Percentiles rank a stretch among this genome's conserved stretches.
Evolutionary conservation across 2,113 vertebrate genomes (phyloP).

Genomic region (Sturnus vulgaris): DNA sequence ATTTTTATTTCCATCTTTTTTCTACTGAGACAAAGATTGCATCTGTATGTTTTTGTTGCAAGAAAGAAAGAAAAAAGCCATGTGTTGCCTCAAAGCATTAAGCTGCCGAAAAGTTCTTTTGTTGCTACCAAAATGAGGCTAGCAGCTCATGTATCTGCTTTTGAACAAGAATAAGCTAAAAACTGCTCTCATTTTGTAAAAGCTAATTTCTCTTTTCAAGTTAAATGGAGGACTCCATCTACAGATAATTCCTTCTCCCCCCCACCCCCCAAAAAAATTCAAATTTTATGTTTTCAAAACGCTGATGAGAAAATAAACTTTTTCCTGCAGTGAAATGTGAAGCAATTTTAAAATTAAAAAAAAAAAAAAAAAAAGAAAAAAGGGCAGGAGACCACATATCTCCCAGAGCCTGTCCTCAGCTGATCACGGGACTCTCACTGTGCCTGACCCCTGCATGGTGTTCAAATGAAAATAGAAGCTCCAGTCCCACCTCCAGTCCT

Average conservation of each 20-base stretch:
- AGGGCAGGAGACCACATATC: background rate
- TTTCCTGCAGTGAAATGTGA: background rate
- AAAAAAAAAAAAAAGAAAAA: background rate
- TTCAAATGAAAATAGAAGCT: constrained; percentile 53
- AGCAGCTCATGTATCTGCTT: constrained; percentile 34
- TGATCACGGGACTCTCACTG: constrained; percentile 35
- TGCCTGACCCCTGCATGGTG: constrained; percentile 5
- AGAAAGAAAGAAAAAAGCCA: constrained; percentile 44
- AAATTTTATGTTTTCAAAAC: background rate
- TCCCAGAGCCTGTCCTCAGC: constrained; percentile 24
- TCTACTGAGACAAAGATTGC: constrained; percentile 49
- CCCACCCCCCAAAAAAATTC: background rate
- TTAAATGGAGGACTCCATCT: constrained; percentile 30
- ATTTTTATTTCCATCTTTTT: constrained; percentile 46
- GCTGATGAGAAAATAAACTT: constrained; percentile 1
- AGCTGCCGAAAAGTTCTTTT: constrained; percentile 50
- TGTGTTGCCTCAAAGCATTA: constrained; percentile 58
- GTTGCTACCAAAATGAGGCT: constrained; percentile 42
- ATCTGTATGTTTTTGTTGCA: constrained; percentile 56
- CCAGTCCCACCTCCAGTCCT: constrained; percentile 46
- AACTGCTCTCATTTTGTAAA: constrained; percentile 30
- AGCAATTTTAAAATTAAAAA: background rate
- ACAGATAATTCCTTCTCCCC: background rate
- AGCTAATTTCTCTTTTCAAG: constrained; percentile 56
- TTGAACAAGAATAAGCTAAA: constrained; percentile 50